Conservation (phyloP, 1,140 invertebrate genomes). For the Drosophila mauritiana region DNA sequence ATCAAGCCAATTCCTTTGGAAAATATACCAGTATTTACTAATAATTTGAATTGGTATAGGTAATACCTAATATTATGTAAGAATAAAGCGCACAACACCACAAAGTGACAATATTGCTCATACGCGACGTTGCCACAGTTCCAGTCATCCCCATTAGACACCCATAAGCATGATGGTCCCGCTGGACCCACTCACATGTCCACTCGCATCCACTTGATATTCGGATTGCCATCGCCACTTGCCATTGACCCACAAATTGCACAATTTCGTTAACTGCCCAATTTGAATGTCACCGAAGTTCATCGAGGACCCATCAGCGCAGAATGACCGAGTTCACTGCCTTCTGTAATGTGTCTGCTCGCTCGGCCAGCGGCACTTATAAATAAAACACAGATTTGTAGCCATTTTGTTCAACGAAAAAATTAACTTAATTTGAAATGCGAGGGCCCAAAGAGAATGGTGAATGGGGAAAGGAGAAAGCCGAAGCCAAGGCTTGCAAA, state of each 20-base stretch:
- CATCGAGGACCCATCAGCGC: constrained; percentile 38
- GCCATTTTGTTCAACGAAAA: constrained; percentile 43
- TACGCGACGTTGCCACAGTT: constrained; percentile 22
- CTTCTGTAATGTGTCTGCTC: constrained; percentile 52
- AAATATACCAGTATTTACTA: no score
- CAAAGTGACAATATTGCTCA: constrained; percentile 1
- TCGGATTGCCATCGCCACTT: constrained; percentile 34
- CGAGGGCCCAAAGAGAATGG: neutral
- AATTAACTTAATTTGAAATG: constrained; percentile 67
- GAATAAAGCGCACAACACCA: neutral
- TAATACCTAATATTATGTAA: no score
- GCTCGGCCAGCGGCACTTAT: constrained; percentile 50
- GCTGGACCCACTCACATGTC: constrained; percentile 35
- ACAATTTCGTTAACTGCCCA: constrained; percentile 62
- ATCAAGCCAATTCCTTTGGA: no score
- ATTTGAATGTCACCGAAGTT: constrained; percentile 59
- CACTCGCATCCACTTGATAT: constrained; percentile 29
- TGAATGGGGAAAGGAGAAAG: constrained; percentile 8
- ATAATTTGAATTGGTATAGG: no score
- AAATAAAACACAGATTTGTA: constrained; percentile 73
- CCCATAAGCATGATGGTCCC: constrained; percentile 30
- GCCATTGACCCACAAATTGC: constrained; percentile 63
- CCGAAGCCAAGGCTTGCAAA: constrained; percentile 56
- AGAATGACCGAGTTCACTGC: constrained; percentile 6
- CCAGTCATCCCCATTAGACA: constrained; percentile 14